Base-by-base conservation (phyloP, 2,888 invertebrate species). In the Lamproptera curius region DNA sequence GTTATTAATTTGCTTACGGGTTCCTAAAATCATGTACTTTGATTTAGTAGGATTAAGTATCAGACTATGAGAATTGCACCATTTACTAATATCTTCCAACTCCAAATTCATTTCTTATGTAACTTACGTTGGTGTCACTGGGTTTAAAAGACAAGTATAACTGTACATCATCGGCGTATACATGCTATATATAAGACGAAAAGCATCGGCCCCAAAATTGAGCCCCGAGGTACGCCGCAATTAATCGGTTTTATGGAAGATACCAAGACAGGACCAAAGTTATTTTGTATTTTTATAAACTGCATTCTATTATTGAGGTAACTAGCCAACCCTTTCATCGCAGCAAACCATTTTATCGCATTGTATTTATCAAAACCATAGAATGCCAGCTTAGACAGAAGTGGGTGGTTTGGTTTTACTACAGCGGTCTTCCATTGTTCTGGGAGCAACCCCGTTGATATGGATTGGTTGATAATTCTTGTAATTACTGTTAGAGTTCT, bases 391-490 rank as follows among this genome's bases (percentile, higher is more conserved):
- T 28, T 28, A n/a, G 40, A 46, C 28, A n/a, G n/a, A 28, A 28
- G n/a, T 9, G 10, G 9, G 2, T n/a, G 58, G 1, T 64, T 37
- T 0, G 62, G 62, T 5, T 15, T 28, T 5, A 65, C 46, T 6
- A 55, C 4, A 0, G 62, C 57, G 1, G 11, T 37, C 40, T 63
- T 63, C 61, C 63, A 62, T 4, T 17, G 13, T 1, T 41, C 42
- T n/a, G 61, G 61, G 38, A 59, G 58, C 4, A 14, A 9, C 8
- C 14, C n/a, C 50, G 49, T 1, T 50, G 33, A 6, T 50, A 46
- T 10, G 1, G 28, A 28, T 28, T 28, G 28, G 28, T 28, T 28
- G 11, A 28, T n/a, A 9, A 28, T 28, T 28, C 4, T 10, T 9
- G 52, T 50, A 23, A 52, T 52, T 4, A 23, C 9, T 1, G 16